Conservation (phyloP, 2,888 invertebrate genomes). For the Vannuccia rotundouncinata region DNA sequence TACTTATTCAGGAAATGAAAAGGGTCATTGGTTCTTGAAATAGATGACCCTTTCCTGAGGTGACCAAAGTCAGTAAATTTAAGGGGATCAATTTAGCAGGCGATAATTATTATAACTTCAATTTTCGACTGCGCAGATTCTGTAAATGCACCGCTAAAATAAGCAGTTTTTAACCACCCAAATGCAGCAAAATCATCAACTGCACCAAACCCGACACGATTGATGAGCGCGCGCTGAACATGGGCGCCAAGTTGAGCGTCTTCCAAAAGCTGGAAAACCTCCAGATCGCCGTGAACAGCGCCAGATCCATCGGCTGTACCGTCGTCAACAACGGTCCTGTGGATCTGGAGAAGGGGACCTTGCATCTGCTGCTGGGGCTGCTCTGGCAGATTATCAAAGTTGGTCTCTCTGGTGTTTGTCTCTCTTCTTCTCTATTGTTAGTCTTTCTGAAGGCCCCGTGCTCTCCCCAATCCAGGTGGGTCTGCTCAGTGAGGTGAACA, state of each 20-base stretch:
- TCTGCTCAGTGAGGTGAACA: constrained; percentile 92
- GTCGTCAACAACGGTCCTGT: constrained; percentile 82
- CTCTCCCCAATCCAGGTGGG: constrained; percentile 66
- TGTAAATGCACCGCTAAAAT: too few species aligned
- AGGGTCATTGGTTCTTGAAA: too few species aligned
- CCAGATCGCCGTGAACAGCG: constrained; percentile 85
- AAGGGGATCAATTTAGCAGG: too few species aligned
- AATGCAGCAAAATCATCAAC: constrained; percentile 87
- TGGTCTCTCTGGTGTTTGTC: too few species aligned
- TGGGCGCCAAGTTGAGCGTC: constrained; percentile 75
- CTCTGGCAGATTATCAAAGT: constrained; percentile 96
- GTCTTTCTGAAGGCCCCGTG: too few species aligned
- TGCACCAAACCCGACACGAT: constrained; percentile 98
- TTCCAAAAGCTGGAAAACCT: constrained; percentile 94
- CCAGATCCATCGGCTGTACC: constrained; percentile 97
- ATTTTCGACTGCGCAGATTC: too few species aligned
- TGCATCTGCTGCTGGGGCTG: constrained; percentile 88
- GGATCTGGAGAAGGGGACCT: constrained; percentile 76
- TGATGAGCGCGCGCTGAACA: constrained; percentile 95
- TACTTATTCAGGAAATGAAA: too few species aligned
- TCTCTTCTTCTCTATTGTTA: too few species aligned
- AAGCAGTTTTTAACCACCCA: too few species aligned
- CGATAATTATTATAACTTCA: too few species aligned
- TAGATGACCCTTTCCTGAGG: too few species aligned
- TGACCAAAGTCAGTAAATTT: too few species aligned